phyloP scores from a whole-genome alignment of 2,888 invertebrate genomes.

The Operophtera brumata region DNA sequence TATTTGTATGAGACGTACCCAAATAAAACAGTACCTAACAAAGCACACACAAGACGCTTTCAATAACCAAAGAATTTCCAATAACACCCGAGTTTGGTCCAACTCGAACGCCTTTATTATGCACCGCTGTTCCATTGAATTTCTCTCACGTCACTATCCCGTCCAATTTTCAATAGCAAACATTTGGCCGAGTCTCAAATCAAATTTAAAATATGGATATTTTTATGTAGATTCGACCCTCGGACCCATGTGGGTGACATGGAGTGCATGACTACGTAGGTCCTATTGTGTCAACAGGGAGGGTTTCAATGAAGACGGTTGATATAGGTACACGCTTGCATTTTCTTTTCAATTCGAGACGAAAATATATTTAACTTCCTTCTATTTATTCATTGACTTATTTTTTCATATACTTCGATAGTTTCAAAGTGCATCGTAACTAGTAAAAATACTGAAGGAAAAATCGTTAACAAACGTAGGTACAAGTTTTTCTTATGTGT shows the following conservation, averaged over 20 bases:
- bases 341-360: not conserved
- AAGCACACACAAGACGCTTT: constrained; percentile 25
- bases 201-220: constrained; percentile 79
- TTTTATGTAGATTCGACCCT: constrained; percentile 70
- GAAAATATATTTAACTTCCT: no score
- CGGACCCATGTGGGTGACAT: constrained; percentile 66
- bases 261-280: constrained; percentile 49
- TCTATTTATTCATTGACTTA: no score
- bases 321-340: no score
- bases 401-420: no score
- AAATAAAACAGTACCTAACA: constrained; percentile 23
- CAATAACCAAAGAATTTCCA: constrained; percentile 35
- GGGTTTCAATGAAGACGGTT: constrained; percentile 37
- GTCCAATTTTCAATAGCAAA: constrained; percentile 78
- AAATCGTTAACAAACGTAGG: no score
- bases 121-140: constrained; percentile 62
- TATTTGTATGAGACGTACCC: constrained; percentile 1
- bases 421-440: no score
- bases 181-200: constrained; percentile 76
- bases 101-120: constrained; percentile 47
- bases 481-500: no score
- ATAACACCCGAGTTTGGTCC: constrained; percentile 34
- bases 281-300: constrained; percentile 47
- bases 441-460: no score
- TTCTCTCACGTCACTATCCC: constrained; percentile 72